Evolutionary conservation across 2,797 vertebrate genomes (phyloP).

Genomic region (Thamnophis elegans): DNA sequence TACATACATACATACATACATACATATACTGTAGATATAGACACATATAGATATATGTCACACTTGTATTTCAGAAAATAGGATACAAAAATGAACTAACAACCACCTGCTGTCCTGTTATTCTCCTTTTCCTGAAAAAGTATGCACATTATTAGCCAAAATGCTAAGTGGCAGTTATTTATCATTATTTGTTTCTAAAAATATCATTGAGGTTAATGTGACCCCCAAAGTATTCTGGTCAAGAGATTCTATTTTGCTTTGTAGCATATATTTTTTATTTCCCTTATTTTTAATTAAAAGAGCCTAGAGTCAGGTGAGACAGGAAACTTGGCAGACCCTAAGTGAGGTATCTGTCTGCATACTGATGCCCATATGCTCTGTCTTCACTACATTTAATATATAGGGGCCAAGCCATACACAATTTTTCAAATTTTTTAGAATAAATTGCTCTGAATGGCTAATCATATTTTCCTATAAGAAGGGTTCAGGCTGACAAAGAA

Average conservation of each 20-base stretch:
- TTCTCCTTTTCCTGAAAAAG: neutral
- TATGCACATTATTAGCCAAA: neutral
- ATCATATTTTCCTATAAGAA: neutral
- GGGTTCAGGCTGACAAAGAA: slow-evolving; percentile 1
- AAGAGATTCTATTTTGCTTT: neutral
- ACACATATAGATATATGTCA: neutral
- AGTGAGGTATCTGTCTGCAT: neutral
- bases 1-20: accelerated
- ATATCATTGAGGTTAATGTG: neutral
- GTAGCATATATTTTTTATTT: neutral
- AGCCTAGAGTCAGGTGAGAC: neutral
- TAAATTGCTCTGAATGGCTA: neutral
- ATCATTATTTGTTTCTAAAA: neutral
- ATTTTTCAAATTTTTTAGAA: neutral
- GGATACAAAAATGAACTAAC: neutral
- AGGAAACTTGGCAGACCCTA: neutral
- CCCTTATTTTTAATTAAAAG: neutral
- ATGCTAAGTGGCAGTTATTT: neutral
- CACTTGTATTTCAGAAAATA: neutral
- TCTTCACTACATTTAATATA: neutral
- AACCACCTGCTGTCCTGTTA: neutral
- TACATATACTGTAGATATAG: too few relatives aligned
- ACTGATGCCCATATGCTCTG: neutral
- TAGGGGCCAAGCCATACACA: neutral
- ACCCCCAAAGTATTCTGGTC: neutral